Evolutionary conservation across 2,888 invertebrate species (phyloP).

Genomic region (Chrysopilus asiliformis): DNA sequence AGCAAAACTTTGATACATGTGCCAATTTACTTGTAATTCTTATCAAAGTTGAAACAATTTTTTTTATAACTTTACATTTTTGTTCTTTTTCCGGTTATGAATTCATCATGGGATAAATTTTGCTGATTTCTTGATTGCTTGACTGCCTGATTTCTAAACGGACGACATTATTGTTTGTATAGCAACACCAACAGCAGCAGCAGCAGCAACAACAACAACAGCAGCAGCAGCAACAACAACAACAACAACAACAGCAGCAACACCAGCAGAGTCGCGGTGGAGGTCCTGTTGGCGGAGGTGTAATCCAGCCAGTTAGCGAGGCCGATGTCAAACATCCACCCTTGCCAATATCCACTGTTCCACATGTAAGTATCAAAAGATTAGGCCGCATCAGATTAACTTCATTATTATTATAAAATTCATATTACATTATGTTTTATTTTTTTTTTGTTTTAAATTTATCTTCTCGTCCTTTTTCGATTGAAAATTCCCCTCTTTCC

Average conservation of each 20-base stretch:
- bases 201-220: slow-evolving; percentile 22
- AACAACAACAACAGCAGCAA: slow-evolving; percentile 22
- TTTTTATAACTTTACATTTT: too few relatives aligned
- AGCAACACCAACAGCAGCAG: slow-evolving; percentile 16
- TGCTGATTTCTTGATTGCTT: too few relatives aligned
- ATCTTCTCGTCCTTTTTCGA: too few relatives aligned
- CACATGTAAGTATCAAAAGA: slow-evolving; percentile 42
- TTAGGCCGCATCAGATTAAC: neutral
- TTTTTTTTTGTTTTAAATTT: too few relatives aligned
- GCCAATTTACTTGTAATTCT: too few relatives aligned
- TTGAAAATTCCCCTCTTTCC: too few relatives aligned
- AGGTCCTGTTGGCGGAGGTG: slow-evolving; percentile 17
- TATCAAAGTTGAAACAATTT: too few relatives aligned
- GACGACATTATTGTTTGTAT: too few relatives aligned
- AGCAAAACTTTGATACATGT: too few relatives aligned
- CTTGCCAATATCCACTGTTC: slow-evolving; percentile 36
- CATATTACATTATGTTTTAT: too few relatives aligned
- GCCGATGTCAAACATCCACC: slow-evolving; percentile 16
- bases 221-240: slow-evolving; percentile 20
- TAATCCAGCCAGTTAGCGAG: slow-evolving; percentile 19
- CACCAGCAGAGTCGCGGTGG: slow-evolving; percentile 15
- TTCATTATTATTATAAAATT: neutral
- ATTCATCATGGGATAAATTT: too few relatives aligned
- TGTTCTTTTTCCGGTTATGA: neutral
- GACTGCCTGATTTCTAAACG: too few relatives aligned